These are phyloP conservation scores for Apis florea DNA, from an alignment of 1,140 invertebrate species.

Conservation along the genomic window DNA sequence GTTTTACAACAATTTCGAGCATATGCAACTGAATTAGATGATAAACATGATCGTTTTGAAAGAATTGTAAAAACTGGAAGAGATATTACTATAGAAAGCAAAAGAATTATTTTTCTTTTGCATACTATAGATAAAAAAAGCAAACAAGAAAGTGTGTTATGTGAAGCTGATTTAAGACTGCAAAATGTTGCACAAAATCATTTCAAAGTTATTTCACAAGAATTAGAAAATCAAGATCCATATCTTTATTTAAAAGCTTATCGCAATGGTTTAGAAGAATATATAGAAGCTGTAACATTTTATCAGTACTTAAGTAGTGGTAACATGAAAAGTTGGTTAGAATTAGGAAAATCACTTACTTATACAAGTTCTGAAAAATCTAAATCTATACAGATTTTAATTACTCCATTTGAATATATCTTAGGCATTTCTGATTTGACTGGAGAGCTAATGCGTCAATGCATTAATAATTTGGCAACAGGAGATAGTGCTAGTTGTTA, in stretches of 20 bases:
- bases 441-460: constrained; percentile 94
- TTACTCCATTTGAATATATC: constrained; percentile 87
- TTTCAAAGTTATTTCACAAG: constrained; percentile 86
- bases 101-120: constrained; percentile 92
- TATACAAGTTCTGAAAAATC: constrained; percentile 65
- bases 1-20: constrained; percentile 85
- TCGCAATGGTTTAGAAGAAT: constrained; percentile 91
- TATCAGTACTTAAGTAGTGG: constrained; percentile 83
- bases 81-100: constrained; percentile 96
- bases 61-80: constrained; percentile 90
- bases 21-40: constrained; percentile 87
- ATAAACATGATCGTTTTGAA: constrained; percentile 92
- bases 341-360: constrained; percentile 78
- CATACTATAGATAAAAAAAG: constrained; percentile 87
- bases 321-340: constrained; percentile 76
- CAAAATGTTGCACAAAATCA: constrained; percentile 82
- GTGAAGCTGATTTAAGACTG: constrained; percentile 85
- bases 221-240: constrained; percentile 86
- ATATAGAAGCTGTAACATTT: constrained; percentile 91
- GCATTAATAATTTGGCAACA: constrained; percentile 90
- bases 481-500: constrained; percentile 90
- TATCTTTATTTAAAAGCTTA: constrained; percentile 89
- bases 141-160: constrained; percentile 81
- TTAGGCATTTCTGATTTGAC: constrained; percentile 94
- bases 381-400: constrained; percentile 61